phyloP scores from a whole-genome alignment of 2,113 vertebrate genomes.

The Gobiocypris rarus region DNA sequence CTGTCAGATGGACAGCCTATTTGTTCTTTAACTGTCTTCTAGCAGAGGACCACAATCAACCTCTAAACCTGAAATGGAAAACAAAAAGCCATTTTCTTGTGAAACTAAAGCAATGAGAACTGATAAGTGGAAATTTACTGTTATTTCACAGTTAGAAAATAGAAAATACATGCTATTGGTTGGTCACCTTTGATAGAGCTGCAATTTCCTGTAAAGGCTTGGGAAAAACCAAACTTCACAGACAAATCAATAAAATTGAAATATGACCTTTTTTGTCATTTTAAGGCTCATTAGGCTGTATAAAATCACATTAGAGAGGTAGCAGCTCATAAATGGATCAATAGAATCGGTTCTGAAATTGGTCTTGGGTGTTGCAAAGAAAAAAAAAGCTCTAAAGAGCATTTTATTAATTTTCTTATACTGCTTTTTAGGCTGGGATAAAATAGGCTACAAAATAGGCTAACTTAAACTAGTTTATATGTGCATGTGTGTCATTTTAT shows the following conservation, averaged over 20 bases:
- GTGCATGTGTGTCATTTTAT: neutral
- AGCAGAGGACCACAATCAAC: conserved; percentile 26
- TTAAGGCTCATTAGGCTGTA: conserved; percentile 53
- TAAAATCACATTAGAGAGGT: conserved; percentile 47
- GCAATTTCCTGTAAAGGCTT: conserved; percentile 44
- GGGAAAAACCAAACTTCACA: conserved; percentile 47
- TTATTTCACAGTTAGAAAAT: conserved; percentile 51
- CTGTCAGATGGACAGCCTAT: conserved; percentile 27
- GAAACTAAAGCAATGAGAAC: conserved; percentile 40
- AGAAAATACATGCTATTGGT: conserved; percentile 45
- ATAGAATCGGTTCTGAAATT: neutral
- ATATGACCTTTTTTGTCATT: conserved; percentile 42
- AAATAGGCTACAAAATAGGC: too few relatives aligned
- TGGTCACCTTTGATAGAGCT: conserved; percentile 48
- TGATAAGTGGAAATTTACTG: conserved; percentile 44
- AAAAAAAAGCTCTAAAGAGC: neutral
- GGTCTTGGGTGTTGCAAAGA: neutral
- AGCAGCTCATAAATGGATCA: conserved; percentile 47
- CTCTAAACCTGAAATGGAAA: conserved; percentile 3
- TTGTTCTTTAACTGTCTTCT: conserved; percentile 42
- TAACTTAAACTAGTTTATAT: neutral
- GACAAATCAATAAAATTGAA: conserved; percentile 51
- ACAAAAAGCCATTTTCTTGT: conserved; percentile 41
- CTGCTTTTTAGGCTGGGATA: neutral
- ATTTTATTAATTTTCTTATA: neutral